Percentiles rank a stretch among this genome's conserved stretches.
phyloP scores from a whole-genome alignment of 2,888 invertebrate genomes.

The Pachymerium ferrugineum region DNA sequence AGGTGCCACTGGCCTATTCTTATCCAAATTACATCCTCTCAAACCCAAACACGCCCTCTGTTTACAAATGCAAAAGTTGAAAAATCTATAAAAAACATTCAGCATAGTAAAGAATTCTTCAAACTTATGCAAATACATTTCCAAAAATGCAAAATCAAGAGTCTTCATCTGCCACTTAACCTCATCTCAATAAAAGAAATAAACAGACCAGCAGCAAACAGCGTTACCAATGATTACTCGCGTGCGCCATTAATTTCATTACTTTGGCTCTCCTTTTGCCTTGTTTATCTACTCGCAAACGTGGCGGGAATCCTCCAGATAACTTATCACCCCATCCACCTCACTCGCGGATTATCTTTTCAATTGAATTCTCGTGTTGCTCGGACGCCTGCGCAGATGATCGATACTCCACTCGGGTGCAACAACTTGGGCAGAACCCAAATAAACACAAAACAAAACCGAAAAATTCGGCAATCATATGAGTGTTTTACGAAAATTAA shows the following conservation, averaged over 20 bases:
- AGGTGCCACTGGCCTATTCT: background rate
- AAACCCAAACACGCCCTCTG: background rate
- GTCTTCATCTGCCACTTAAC: too few species aligned
- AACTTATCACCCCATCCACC: background rate
- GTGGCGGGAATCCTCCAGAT: background rate
- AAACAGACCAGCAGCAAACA: background rate
- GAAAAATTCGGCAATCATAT: background rate
- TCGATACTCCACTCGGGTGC: background rate
- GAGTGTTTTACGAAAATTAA: too few species aligned
- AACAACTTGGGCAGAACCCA: background rate
- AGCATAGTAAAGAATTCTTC: too few species aligned
- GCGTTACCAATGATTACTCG: background rate
- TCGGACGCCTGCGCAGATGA: background rate
- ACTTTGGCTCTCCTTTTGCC: background rate
- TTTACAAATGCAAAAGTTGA: background rate
- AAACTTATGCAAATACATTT: too few species aligned
- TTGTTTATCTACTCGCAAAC: background rate
- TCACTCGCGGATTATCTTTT: background rate
- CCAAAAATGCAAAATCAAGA: too few species aligned
- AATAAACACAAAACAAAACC: background rate
- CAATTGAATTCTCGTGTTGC: conserved; percentile 5
- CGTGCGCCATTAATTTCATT: background rate
- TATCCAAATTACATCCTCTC: background rate
- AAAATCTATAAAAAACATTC: too few species aligned
- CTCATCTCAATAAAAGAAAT: background rate